Evolutionary conservation across 2,888 invertebrate species (phyloP).

Genomic region (Resseliella maxima): DNA sequence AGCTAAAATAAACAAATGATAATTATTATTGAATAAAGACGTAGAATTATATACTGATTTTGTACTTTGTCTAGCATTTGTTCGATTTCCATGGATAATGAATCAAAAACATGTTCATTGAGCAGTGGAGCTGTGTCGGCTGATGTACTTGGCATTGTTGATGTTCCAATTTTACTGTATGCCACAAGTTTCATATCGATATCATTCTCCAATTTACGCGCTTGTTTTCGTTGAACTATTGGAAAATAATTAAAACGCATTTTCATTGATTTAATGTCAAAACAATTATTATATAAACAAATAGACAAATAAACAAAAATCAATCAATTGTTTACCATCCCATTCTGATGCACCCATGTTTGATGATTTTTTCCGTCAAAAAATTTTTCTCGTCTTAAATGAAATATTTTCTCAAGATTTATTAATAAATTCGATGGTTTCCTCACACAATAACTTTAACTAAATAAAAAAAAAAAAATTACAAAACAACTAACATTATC

Average conservation of each 20-base stretch:
- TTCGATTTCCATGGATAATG: slow-evolving; percentile 92
- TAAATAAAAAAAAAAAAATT: neutral
- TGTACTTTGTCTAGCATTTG: slow-evolving; percentile 82
- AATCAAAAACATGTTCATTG: slow-evolving; percentile 92
- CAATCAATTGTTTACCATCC: slow-evolving; percentile 37
- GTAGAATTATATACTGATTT: slow-evolving; percentile 55
- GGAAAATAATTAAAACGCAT: slow-evolving; percentile 62
- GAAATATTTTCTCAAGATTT: neutral
- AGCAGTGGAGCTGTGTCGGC: slow-evolving; percentile 85
- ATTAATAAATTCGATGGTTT: neutral
- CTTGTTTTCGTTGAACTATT: slow-evolving; percentile 94
- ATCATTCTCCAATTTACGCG: slow-evolving; percentile 93
- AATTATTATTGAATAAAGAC: slow-evolving; percentile 57
- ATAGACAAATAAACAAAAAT: neutral
- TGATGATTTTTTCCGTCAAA: slow-evolving; percentile 4
- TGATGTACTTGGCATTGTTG: slow-evolving; percentile 69
- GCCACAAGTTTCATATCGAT: slow-evolving; percentile 95
- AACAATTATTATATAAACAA: slow-evolving; percentile 22
- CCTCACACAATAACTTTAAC: neutral
- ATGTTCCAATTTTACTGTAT: slow-evolving; percentile 92
- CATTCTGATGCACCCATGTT: slow-evolving; percentile 56
- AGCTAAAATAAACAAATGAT: slow-evolving; percentile 68
- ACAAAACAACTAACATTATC: neutral
- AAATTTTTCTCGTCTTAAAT: neutral
- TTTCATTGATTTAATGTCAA: neutral